Evolutionary conservation across 2,113 vertebrate species (phyloP).

Genomic region (Chaetodon trifascialis): DNA sequence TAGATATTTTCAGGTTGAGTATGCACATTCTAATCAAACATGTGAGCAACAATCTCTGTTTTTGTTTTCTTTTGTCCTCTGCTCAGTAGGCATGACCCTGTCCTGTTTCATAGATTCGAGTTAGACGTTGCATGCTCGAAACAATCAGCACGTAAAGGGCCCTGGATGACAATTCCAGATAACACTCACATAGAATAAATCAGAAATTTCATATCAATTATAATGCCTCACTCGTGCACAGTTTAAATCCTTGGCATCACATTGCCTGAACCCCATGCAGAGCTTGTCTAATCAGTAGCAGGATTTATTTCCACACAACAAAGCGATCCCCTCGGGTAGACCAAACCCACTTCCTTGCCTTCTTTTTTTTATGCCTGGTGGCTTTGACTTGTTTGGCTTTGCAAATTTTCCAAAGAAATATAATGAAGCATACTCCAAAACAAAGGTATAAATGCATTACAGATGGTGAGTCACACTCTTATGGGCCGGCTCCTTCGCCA

Average conservation of each 20-base stretch:
- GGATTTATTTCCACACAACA: slow-evolving; percentile 61
- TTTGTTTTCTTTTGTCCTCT: too few species aligned
- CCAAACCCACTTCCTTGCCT: slow-evolving; percentile 17
- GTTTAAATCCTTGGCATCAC: slow-evolving; percentile 41
- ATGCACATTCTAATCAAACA: too few species aligned
- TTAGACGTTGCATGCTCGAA: background rate
- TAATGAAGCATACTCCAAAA: slow-evolving; percentile 44
- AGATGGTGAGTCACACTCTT: slow-evolving; percentile 35
- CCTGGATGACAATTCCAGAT: background rate
- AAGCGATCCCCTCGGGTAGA: slow-evolving; percentile 56
- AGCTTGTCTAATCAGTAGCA: slow-evolving; percentile 57
- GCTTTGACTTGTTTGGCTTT: slow-evolving; percentile 61
- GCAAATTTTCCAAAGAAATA: slow-evolving; percentile 42
- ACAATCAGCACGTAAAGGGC: background rate
- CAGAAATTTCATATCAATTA: slow-evolving; percentile 45
- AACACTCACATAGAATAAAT: slow-evolving; percentile 45
- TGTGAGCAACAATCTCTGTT: background rate
- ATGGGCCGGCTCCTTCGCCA: background rate
- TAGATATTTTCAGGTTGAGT: background rate
- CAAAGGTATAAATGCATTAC: slow-evolving; percentile 33
- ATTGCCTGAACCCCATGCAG: slow-evolving; percentile 23
- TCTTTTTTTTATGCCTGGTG: slow-evolving; percentile 17
- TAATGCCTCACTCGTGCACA: slow-evolving; percentile 26
- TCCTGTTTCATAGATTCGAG: background rate
- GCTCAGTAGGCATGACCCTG: background rate